Evolutionary conservation across 1,140 invertebrate species (phyloP).

Genomic region (Xylocopa sonorina): DNA sequence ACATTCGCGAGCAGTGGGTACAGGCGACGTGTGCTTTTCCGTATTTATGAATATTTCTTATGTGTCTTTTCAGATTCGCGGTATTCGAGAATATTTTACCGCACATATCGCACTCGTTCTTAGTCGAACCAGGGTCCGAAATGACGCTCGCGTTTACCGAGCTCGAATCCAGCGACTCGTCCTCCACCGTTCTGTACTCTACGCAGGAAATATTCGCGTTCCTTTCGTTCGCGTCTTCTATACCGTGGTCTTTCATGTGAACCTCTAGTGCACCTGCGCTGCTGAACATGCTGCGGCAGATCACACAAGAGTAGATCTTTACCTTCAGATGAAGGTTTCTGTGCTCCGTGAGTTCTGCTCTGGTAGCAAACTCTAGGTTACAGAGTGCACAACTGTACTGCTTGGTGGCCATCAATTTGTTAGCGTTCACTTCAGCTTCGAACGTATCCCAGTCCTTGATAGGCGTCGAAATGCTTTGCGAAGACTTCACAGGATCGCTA

Average conservation of each 20-base stretch:
- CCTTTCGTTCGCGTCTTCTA: slow-evolving; percentile 72
- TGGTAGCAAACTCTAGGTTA: slow-evolving; percentile 84
- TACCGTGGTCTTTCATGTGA: slow-evolving; percentile 82
- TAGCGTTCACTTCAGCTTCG: slow-evolving; percentile 21
- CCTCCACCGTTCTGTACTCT: slow-evolving; percentile 53
- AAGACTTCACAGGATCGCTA: background rate
- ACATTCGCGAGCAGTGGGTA: slow-evolving; percentile 74
- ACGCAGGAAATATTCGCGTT: slow-evolving; percentile 69
- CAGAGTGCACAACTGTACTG: slow-evolving; percentile 84
- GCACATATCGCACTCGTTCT: slow-evolving; percentile 83
- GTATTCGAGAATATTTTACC: slow-evolving; percentile 83
- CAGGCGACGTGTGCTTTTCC: slow-evolving; percentile 80
- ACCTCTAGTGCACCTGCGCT: slow-evolving; percentile 83
- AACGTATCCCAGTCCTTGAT: slow-evolving; percentile 56
- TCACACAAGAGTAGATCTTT: slow-evolving; percentile 85
- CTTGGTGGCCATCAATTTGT: slow-evolving; percentile 66
- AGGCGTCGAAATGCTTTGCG: slow-evolving; percentile 17
- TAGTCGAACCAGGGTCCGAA: slow-evolving; percentile 68
- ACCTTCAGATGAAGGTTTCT: slow-evolving; percentile 86
- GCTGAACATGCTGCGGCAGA: slow-evolving; percentile 84
- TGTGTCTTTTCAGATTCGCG: slow-evolving; percentile 80
- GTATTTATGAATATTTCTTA: slow-evolving; percentile 82
- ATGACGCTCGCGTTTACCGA: slow-evolving; percentile 46
- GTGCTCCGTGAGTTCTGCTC: slow-evolving; percentile 84
- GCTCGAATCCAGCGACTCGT: slow-evolving; percentile 27